phyloP scores from a whole-genome alignment of 37 sponge, comb jelly and placozoan genomes.

The Tethya wilhelma region DNA sequence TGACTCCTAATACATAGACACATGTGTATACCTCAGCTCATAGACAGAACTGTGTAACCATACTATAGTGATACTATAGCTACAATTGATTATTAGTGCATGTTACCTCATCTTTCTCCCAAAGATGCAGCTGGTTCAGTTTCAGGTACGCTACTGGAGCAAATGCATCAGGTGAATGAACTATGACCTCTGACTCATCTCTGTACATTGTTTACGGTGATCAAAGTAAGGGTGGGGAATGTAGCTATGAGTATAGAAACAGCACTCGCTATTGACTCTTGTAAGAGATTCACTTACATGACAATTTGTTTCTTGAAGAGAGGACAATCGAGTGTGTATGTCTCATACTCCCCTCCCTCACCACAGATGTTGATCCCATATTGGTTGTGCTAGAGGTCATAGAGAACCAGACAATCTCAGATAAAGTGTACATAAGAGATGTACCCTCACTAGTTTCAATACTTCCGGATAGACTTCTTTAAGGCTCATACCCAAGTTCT shows the following conservation, averaged over 20 bases:
- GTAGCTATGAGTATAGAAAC: too few relatives aligned
- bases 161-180: slow-evolving; percentile 82
- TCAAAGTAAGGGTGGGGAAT: too few relatives aligned
- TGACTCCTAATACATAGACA: not conserved
- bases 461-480: slow-evolving; percentile 70
- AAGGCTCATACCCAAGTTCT: slow-evolving; percentile 74
- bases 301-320: slow-evolving; percentile 81
- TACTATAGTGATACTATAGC: not conserved
- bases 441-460: slow-evolving; percentile 55
- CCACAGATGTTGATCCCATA: slow-evolving; percentile 97
- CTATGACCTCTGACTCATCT: slow-evolving; percentile 35
- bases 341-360: slow-evolving; percentile 99
- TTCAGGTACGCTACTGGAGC: slow-evolving; percentile 92
- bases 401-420: too few relatives aligned
- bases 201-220: too few relatives aligned
- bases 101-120: slow-evolving; percentile 40
- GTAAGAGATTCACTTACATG: slow-evolving; percentile 53
- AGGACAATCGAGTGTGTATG: slow-evolving; percentile 94
- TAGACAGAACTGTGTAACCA: not conserved
- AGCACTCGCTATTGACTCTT: too few relatives aligned
- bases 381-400: slow-evolving; percentile 34
- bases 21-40: not conserved
- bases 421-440: slow-evolving; percentile 13
- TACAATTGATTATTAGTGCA: not conserved
- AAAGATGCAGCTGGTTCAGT: slow-evolving; percentile 64